Percentiles rank a stretch among this genome's conserved stretches.
Evolutionary conservation across 1,140 invertebrate genomes (phyloP).

Genomic region (Lineus longissimus): DNA sequence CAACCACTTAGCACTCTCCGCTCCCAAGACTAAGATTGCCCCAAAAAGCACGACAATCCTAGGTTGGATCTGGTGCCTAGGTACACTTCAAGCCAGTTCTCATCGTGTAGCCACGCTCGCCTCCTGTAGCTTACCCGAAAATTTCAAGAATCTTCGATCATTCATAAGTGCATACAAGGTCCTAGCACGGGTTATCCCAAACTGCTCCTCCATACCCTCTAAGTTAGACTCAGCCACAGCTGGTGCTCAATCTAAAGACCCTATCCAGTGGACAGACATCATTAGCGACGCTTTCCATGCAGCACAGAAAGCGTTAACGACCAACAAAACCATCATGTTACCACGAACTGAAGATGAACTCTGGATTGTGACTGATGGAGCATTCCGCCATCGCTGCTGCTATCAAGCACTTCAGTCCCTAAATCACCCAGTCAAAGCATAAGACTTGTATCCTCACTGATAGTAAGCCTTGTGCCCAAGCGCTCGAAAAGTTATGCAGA

Average conservation of each 20-base stretch:
- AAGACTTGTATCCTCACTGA: too few relatives aligned
- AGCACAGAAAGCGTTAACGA: constrained; percentile 8
- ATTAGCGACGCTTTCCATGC: constrained; percentile 1
- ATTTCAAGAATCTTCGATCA: too few relatives aligned
- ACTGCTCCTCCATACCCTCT: constrained; percentile 4
- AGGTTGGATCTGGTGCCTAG: too few relatives aligned
- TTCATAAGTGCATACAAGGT: constrained; percentile 22
- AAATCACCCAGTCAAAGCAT: too few relatives aligned
- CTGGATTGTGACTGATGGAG: constrained; percentile 29
- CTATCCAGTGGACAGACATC: constrained; percentile 20
- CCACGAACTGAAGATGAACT: constrained; percentile 17
- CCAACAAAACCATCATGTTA: constrained; percentile 16
- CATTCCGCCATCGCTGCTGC: constrained; percentile 12
- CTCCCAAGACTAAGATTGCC: constrained; percentile 14
- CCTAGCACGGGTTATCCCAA: too few relatives aligned
- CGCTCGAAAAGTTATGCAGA: too few relatives aligned
- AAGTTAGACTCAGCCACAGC: constrained; percentile 21
- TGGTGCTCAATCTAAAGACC: constrained; percentile 19
- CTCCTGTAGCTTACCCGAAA: too few relatives aligned
- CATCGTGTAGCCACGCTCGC: too few relatives aligned
- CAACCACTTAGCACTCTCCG: constrained; percentile 1
- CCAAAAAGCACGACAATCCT: too few relatives aligned
- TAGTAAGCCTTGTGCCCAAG: too few relatives aligned
- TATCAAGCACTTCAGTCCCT: not conserved
- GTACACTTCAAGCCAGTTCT: too few relatives aligned